Evolutionary conservation across 2,797 vertebrate species (phyloP).

Genomic region (Borostomias antarcticus): DNA sequence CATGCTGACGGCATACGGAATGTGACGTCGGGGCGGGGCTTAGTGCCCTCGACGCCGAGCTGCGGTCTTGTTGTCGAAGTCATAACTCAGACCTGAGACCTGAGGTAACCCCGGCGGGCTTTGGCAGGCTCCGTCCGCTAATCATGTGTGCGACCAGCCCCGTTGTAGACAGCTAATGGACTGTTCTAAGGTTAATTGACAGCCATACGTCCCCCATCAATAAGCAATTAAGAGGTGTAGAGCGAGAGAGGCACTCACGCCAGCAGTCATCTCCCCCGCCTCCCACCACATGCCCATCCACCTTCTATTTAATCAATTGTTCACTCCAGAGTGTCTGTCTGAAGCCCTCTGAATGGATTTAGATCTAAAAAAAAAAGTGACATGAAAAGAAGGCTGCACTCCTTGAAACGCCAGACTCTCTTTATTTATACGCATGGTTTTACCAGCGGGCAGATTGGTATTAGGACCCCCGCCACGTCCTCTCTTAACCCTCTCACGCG

Average conservation of each 20-base stretch:
- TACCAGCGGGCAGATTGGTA: conserved; percentile 26
- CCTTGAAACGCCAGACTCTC: conserved; percentile 23
- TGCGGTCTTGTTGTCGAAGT: background rate
- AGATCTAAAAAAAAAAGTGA: conserved; percentile 43
- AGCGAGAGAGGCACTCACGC: conserved; percentile 62
- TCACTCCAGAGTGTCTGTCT: conserved; percentile 59
- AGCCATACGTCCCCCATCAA: conserved; percentile 77
- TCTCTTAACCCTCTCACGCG: background rate
- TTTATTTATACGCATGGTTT: conserved; percentile 7
- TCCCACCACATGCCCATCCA: conserved; percentile 35
- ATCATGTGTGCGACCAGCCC: conserved; percentile 63
- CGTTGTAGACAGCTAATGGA: conserved; percentile 75
- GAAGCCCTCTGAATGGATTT: conserved; percentile 61
- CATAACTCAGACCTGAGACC: background rate
- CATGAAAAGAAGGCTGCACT: conserved; percentile 45
- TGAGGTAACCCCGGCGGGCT: conserved; percentile 34
- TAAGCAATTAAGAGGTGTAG: conserved; percentile 79
- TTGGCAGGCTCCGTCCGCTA: conserved; percentile 63
- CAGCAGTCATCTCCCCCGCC: conserved; percentile 49
- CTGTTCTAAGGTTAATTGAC: conserved; percentile 78
- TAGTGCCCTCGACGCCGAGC: too few relatives aligned
- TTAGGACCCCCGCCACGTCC: conserved; percentile 21
- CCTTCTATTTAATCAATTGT: conserved; percentile 70
- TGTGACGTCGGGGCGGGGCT: too few relatives aligned
- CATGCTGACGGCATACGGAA: too few relatives aligned